These are phyloP conservation scores for Bradypus variegatus DNA, from an alignment of 2,797 vertebrate species.

Conservation along the genomic window DNA sequence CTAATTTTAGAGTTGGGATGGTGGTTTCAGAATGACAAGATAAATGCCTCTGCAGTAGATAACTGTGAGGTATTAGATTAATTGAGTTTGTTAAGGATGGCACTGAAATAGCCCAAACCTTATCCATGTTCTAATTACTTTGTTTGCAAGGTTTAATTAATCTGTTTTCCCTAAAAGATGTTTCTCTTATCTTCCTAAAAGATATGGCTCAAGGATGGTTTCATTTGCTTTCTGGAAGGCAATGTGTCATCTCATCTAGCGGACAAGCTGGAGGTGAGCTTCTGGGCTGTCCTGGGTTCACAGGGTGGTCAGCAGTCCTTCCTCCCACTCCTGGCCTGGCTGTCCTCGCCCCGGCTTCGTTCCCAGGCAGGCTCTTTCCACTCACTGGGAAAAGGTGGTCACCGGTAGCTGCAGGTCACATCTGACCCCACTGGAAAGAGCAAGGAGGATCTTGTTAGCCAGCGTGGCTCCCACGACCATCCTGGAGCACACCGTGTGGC, in stretches of 20 bases:
- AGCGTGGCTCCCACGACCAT: fast-evolving
- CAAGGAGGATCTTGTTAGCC: fast-evolving
- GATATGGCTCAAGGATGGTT: not conserved
- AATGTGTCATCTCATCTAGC: no score
- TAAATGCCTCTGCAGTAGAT: not conserved
- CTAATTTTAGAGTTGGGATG: not conserved
- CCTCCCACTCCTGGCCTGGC: not conserved
- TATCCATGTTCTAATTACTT: conserved; percentile 1
- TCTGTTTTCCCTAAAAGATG: not conserved
- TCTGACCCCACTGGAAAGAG: not conserved
- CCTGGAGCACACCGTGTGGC: not conserved
- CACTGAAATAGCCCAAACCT: not conserved
- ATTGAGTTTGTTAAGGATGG: not conserved
- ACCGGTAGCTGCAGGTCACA: not conserved
- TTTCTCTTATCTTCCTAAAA: conserved; percentile 2
- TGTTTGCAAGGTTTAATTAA: conserved; percentile 25
- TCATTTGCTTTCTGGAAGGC: not conserved
- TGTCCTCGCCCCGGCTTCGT: no score
- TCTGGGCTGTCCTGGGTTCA: fast-evolving
- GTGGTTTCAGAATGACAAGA: not conserved
- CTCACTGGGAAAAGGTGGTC: not conserved
- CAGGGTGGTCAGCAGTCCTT: not conserved
- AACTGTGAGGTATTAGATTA: not conserved
- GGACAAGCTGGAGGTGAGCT: not conserved
- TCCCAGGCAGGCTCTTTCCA: not conserved